Conservation (phyloP, 2,113 vertebrate genomes). For the Daubentonia madagascariensis region DNA sequence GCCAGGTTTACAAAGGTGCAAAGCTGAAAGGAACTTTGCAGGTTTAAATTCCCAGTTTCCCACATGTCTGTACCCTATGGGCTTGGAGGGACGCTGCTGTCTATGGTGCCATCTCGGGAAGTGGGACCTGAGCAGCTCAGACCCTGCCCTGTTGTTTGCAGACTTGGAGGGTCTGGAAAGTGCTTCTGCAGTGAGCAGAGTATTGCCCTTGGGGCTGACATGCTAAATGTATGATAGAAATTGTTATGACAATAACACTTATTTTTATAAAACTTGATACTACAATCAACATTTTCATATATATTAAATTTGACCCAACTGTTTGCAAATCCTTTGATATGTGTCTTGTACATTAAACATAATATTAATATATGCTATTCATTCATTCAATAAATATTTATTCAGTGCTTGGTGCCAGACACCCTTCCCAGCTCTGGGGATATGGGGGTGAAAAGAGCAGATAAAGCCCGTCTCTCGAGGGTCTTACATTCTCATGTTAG, state of each 20-base stretch:
- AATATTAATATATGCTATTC: background rate
- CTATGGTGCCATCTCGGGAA: rapidly evolving
- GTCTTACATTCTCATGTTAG: background rate
- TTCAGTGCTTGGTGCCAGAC: background rate
- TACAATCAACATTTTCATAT: background rate
- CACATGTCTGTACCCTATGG: background rate
- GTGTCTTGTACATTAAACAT: background rate
- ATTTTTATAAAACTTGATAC: background rate
- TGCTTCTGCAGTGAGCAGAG: background rate
- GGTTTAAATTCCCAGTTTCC: background rate
- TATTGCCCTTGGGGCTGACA: background rate
- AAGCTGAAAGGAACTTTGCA: background rate
- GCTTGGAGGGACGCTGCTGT: background rate
- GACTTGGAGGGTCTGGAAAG: background rate
- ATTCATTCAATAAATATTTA: background rate
- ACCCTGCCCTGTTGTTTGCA: too few relatives aligned
- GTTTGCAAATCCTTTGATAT: background rate
- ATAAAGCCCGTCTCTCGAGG: background rate
- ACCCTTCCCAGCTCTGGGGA: background rate
- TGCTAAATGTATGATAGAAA: background rate
- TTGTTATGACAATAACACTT: background rate
- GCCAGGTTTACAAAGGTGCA: background rate
- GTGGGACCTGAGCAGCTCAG: background rate
- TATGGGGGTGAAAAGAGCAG: background rate
- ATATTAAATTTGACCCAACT: background rate